A percentile compares a stretch with the other conserved stretches of the same genome.
phyloP scores from a whole-genome alignment of 53 echinoderm and acorn worm genomes.

The Antedon mediterranea region DNA sequence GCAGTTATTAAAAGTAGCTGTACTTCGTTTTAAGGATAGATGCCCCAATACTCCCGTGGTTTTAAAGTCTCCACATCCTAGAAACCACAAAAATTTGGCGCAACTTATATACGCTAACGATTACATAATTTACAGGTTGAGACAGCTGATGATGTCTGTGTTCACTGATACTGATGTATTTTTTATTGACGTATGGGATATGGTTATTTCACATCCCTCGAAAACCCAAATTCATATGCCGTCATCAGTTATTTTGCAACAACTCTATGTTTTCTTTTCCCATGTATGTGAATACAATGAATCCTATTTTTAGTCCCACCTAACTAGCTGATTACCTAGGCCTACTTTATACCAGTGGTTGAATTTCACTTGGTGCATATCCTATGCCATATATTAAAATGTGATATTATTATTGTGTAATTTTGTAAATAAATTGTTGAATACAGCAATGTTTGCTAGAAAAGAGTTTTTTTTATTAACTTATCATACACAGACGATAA shows the following conservation, averaged over 20 bases:
- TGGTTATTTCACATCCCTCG: not conserved
- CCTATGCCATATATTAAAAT: no score
- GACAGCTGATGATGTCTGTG: not conserved
- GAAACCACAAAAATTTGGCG: not conserved
- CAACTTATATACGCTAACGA: not conserved
- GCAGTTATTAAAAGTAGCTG: not conserved
- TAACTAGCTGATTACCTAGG: no score
- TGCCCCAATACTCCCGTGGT: conserved; percentile 14
- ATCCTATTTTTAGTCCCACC: no score
- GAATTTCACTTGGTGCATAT: no score
- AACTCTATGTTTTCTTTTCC: conserved; percentile 7
- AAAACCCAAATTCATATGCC: conserved; percentile 6
- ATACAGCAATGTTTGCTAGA: no score
- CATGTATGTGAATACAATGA: conserved; percentile 1
- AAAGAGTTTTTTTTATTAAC: no score
- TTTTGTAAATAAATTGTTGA: no score
- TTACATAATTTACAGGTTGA: not conserved
- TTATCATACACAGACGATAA: no score
- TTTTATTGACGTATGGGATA: conserved; percentile 17
- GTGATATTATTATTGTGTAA: no score
- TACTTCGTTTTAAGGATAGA: not conserved
- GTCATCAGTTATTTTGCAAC: conserved; percentile 2
- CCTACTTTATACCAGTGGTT: no score
- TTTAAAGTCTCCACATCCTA: conserved; percentile 2
- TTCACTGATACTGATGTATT: conserved; percentile 4